These are phyloP conservation scores for Gortyna flavago DNA, from an alignment of 2,888 invertebrate genomes.

Conservation along the genomic window DNA sequence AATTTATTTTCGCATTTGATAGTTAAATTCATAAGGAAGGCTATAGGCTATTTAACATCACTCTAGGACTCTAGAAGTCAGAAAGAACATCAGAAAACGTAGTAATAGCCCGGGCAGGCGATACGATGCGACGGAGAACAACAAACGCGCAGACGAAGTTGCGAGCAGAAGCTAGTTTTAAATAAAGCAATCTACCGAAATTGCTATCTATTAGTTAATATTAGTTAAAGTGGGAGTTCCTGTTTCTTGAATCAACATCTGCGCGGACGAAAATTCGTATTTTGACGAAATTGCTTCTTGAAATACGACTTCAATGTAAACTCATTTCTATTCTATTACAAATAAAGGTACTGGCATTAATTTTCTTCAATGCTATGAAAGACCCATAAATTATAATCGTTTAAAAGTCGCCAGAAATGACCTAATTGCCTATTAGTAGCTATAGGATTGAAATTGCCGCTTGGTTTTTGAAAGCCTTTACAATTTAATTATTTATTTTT, in stretches of 20 bases:
- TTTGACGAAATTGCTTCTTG: conserved; percentile 37
- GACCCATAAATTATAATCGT: conserved; percentile 20
- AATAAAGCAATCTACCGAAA: conserved; percentile 26
- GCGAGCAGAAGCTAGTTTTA: neutral
- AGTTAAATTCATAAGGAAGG: too few relatives aligned
- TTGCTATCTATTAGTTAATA: conserved; percentile 29
- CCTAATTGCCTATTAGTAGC: conserved; percentile 35
- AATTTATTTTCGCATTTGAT: too few relatives aligned
- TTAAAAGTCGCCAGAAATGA: conserved; percentile 19
- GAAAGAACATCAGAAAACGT: too few relatives aligned
- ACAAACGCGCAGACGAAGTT: neutral
- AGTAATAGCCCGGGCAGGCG: neutral
- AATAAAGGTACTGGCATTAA: neutral
- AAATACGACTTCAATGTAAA: conserved; percentile 29
- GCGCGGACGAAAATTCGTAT: conserved; percentile 32
- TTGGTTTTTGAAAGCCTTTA: conserved; percentile 19
- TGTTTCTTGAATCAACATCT: conserved; percentile 51
- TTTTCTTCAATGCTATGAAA: conserved; percentile 12
- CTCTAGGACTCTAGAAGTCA: too few relatives aligned
- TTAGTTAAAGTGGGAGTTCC: conserved; percentile 1
- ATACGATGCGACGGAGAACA: neutral
- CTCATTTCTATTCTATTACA: conserved; percentile 31
- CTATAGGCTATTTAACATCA: too few relatives aligned
- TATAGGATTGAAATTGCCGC: conserved; percentile 4
- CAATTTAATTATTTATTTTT: neutral